Conservation (phyloP, 2,888 invertebrate species). For the Cheilosia scutellata region DNA sequence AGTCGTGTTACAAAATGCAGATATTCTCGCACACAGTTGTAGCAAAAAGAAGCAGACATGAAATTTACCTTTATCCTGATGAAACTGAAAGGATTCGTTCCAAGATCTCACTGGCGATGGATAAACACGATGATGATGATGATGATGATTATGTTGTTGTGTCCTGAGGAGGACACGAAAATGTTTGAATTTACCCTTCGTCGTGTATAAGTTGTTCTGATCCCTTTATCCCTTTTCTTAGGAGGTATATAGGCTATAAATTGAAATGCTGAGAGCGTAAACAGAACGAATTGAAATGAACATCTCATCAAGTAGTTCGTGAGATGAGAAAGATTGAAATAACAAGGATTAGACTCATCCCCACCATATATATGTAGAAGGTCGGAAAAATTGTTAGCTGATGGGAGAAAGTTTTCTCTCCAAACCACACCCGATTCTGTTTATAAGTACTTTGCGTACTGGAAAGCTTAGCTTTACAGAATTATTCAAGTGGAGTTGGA, state of each 20-base stretch:
- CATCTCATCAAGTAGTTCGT: constrained; percentile 27
- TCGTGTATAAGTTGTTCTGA: constrained; percentile 10
- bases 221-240: constrained; percentile 7
- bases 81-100: constrained; percentile 11
- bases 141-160: constrained; percentile 41
- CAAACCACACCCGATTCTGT: not conserved
- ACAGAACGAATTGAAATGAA: constrained; percentile 50
- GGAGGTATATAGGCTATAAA: constrained; percentile 22
- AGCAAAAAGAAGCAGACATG: constrained; percentile 1
- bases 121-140: constrained; percentile 37
- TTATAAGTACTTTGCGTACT: constrained; percentile 29
- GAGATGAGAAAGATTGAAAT: constrained; percentile 43
- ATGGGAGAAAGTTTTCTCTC: not conserved
- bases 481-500: constrained; percentile 36
- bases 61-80: constrained; percentile 25
- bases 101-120: constrained; percentile 19
- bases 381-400: not conserved
- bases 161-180: constrained; percentile 25
- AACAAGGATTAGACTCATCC: constrained; percentile 44
- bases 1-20: constrained; percentile 40
- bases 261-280: constrained; percentile 44
- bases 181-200: constrained; percentile 22
- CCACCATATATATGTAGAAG: not conserved
- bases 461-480: constrained; percentile 21
- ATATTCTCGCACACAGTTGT: not conserved